Evolutionary conservation across 2,113 vertebrate genomes (phyloP).

Genomic region (Aspidoscelis tigris): DNA sequence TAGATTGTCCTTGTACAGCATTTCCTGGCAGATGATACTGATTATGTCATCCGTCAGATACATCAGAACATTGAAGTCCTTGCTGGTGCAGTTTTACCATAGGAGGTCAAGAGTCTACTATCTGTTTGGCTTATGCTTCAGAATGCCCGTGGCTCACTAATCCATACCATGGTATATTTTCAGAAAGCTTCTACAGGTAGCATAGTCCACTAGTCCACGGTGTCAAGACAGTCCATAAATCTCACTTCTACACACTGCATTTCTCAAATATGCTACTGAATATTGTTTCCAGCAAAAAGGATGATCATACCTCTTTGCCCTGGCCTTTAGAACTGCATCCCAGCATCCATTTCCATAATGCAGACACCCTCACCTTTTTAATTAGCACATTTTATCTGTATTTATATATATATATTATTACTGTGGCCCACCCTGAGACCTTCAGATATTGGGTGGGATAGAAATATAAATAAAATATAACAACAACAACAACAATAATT

Average conservation of each 20-base stretch:
- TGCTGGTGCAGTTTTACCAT: background rate
- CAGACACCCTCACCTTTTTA: too few species aligned
- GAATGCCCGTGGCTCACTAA: conserved; percentile 65
- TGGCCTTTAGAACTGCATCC: too few species aligned
- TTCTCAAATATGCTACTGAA: conserved; percentile 7
- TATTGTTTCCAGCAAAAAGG: background rate
- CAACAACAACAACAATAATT: too few species aligned
- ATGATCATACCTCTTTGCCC: too few species aligned
- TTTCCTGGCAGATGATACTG: background rate
- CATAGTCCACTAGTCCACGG: conserved; percentile 12
- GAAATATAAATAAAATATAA: too few species aligned
- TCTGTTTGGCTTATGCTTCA: conserved; percentile 46
- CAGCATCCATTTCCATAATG: too few species aligned
- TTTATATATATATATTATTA: too few species aligned
- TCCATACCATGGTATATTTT: conserved; percentile 37
- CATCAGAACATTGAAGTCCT: background rate
- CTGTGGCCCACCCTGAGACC: too few species aligned
- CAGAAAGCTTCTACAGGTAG: conserved; percentile 1
- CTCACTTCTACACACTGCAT: conserved; percentile 8
- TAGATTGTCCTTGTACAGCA: background rate
- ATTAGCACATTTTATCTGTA: too few species aligned
- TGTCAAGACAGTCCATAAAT: background rate
- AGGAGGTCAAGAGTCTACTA: conserved; percentile 1
- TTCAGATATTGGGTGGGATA: too few species aligned
- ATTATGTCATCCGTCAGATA: background rate